A percentile compares a stretch with the other conserved stretches of the same genome.
These are phyloP conservation scores for Melanerpes formicivorus DNA, from an alignment of 2,113 vertebrate species.

Conservation along the genomic window DNA sequence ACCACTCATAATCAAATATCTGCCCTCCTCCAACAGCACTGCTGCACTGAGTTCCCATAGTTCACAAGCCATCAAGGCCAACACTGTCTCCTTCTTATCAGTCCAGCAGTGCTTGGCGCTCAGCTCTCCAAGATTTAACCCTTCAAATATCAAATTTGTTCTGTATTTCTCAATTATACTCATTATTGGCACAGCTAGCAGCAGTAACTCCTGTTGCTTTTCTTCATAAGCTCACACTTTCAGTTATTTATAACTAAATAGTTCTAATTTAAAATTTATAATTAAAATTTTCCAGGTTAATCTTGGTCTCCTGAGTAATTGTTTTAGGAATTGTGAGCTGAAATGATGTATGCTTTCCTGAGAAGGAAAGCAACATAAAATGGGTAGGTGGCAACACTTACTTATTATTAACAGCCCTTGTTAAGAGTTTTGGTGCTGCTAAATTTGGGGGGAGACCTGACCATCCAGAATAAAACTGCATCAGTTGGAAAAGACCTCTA, in stretches of 20 bases:
- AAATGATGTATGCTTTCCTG: background rate
- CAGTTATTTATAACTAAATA: background rate
- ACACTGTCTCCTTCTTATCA: no score
- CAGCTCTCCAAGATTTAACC: no score
- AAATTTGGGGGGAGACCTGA: background rate
- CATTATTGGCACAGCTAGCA: background rate
- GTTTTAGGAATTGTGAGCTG: background rate
- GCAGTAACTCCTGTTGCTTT: background rate
- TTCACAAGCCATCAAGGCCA: no score
- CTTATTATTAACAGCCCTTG: background rate
- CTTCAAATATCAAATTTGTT: background rate
- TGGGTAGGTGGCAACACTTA: background rate
- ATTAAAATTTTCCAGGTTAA: slow-evolving; percentile 35
- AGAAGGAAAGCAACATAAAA: background rate
- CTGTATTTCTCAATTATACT: background rate
- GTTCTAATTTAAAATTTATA: slow-evolving; percentile 6
- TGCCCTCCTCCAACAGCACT: no score
- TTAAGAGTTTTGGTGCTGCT: background rate
- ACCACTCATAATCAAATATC: no score
- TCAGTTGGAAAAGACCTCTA: no score
- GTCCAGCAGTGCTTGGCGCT: no score
- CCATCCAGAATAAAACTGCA: background rate
- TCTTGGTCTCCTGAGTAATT: background rate
- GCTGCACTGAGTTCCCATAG: no score
- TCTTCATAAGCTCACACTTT: background rate